Evolutionary conservation across 2,113 vertebrate genomes (phyloP), one percentile per base, ranked within the genome.

Genomic region (Narcine bancroftii): DNA sequence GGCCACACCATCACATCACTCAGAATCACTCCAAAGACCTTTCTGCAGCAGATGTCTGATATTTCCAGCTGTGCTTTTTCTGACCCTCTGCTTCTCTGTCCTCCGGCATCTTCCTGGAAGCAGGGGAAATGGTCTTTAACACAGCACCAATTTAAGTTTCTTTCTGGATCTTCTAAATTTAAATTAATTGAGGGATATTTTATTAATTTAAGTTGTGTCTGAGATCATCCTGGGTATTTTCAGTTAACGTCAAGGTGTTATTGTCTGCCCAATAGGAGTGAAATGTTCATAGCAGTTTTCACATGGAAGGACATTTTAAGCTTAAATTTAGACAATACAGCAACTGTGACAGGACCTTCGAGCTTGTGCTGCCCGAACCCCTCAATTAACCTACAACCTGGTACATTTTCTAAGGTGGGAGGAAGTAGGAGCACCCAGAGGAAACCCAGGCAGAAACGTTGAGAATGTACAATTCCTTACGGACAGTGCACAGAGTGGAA

Each of bases 41-140:
- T 69, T 69, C 79, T 83, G 47, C 50, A 56, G 33, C 79, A 83
- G 50, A 83, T 83, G 50, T 56, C 29, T 83, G 79, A 83, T 83
- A n/a, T 83, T 83, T 83, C 79, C 50, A 56, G 29, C 11, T 83
- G 33, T n/a, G 47, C 56, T n/a, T 56, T n/a, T 33, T 50, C 56
- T 3, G 56, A 47, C 47, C 24, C 50, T 81, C 79, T 15, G 50
- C 29, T 50, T 29, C 11, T 33, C 50, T 56, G 79, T 50, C 79
- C 79, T 83, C 50, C 15, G 50, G 29, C 26, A 56, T 53, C 33
- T 56, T 56, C 79, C 26, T 17, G 29, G 15, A 33, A 83, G 17
- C 29, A 56, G 50, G 29, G 10, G n/a, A 79, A 7, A 45, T 13
- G 21, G 26, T 26, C 45, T 42, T 81, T 81, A 81, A 81, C 45